A percentile compares a stretch with the other conserved stretches of the same genome.
These are phyloP conservation scores for Cuniculus paca DNA, from an alignment of 2,797 vertebrate species.

Conservation along the genomic window DNA sequence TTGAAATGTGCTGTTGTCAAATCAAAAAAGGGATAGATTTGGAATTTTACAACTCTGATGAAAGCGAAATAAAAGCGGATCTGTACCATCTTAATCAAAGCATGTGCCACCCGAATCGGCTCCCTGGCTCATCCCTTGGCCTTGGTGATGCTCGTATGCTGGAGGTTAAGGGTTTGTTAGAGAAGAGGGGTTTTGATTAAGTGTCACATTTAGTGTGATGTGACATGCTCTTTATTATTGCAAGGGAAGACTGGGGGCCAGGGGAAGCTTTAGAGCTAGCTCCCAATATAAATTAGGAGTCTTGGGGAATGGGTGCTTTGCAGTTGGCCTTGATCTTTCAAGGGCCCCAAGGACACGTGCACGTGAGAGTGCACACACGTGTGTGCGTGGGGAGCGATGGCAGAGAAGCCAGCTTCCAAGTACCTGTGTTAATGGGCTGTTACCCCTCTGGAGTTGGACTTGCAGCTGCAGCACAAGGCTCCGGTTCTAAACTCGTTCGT, in stretches of 20 bases:
- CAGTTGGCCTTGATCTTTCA: slow-evolving; percentile 90
- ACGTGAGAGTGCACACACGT: slow-evolving; percentile 38
- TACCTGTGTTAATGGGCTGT: slow-evolving; percentile 89
- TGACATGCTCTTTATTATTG: slow-evolving; percentile 89
- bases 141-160: slow-evolving; percentile 86
- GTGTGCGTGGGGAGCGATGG: slow-evolving; percentile 85
- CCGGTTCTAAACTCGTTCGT: slow-evolving; percentile 83
- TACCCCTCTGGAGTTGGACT: slow-evolving; percentile 87
- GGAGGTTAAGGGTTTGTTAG: slow-evolving; percentile 91
- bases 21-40: slow-evolving; percentile 89
- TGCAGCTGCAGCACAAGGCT: slow-evolving; percentile 83
- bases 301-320: slow-evolving; percentile 89
- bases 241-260: slow-evolving; percentile 88
- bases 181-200: slow-evolving; percentile 92
- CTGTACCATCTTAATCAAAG: slow-evolving; percentile 92
- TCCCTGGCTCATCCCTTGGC: slow-evolving; percentile 88
- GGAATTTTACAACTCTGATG: slow-evolving; percentile 88
- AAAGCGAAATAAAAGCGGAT: slow-evolving; percentile 85
- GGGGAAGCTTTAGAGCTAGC: slow-evolving; percentile 87
- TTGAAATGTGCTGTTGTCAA: slow-evolving; percentile 89
- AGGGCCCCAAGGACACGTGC: slow-evolving; percentile 80
- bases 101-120: slow-evolving; percentile 87
- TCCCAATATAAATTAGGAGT: slow-evolving; percentile 91
- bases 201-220: slow-evolving; percentile 89
- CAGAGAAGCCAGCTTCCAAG: slow-evolving; percentile 88